Conservation (phyloP, 2,797 vertebrate genomes). For the Anguilla megastoma region DNA sequence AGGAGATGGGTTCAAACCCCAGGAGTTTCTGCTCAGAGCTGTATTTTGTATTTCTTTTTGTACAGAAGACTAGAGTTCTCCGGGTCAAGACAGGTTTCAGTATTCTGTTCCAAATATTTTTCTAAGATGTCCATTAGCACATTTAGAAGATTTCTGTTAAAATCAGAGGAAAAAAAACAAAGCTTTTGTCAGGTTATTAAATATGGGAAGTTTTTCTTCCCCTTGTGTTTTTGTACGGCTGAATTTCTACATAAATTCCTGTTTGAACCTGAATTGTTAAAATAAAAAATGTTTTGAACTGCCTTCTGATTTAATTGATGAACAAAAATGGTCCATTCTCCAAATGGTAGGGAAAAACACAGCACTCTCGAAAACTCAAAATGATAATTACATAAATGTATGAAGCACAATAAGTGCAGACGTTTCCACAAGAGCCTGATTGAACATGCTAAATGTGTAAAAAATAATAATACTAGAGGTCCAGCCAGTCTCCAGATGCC, state of each 20-base stretch:
- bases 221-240: slow-evolving; percentile 49
- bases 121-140: background rate
- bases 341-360: background rate
- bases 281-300: slow-evolving; percentile 56
- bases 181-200: slow-evolving; percentile 4
- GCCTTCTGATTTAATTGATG: background rate
- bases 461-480: too few species aligned
- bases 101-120: slow-evolving; percentile 1
- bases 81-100: background rate
- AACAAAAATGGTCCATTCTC: background rate
- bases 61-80: background rate
- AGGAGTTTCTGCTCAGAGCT: background rate
- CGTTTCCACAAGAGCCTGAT: too few species aligned
- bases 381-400: too few species aligned
- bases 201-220: slow-evolving; percentile 25
- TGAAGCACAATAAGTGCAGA: too few species aligned
- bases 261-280: slow-evolving; percentile 49
- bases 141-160: background rate
- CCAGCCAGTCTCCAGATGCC: background rate
- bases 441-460: too few species aligned
- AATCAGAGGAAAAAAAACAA: background rate
- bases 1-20: background rate
- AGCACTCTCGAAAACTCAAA: slow-evolving; percentile 1
- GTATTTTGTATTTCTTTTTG: background rate
- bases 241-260: slow-evolving; percentile 51